phyloP scores from a whole-genome alignment of 2,888 invertebrate genomes.

The Neoscelio sp. region DNA sequence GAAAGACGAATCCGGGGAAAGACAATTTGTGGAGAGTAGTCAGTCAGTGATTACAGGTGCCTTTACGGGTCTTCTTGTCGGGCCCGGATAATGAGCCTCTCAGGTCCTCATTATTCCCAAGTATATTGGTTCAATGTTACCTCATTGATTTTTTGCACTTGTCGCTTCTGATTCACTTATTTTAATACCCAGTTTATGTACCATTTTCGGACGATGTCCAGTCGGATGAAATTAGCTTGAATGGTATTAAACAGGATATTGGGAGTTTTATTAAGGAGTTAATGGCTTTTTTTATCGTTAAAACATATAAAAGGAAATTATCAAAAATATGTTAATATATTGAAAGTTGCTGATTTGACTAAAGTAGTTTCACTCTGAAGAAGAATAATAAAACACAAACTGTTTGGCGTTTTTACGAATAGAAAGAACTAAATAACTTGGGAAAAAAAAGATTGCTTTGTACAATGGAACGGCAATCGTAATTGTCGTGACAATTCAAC shows the following conservation, averaged over 20 bases:
- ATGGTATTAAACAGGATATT: constrained; percentile 14
- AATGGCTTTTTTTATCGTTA: constrained; percentile 16
- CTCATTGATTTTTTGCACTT: constrained; percentile 51
- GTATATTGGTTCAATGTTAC: constrained; percentile 31
- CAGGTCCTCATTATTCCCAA: constrained; percentile 34
- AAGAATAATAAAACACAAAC: no score
- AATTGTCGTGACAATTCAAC: constrained; percentile 29
- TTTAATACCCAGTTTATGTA: constrained; percentile 16
- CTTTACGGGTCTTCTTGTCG: constrained; percentile 25
- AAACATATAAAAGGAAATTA: no score
- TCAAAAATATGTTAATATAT: no score
- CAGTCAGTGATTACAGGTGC: constrained; percentile 44
- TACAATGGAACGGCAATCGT: background rate
- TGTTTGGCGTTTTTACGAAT: no score
- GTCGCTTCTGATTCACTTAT: constrained; percentile 22
- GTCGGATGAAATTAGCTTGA: constrained; percentile 18
- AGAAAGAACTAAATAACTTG: no score
- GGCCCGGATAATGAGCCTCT: constrained; percentile 33
- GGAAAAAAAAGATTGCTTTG: constrained; percentile 5
- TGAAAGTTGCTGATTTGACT: constrained; percentile 1
- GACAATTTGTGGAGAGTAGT: constrained; percentile 51
- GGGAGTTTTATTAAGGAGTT: constrained; percentile 7
- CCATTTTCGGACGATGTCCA: constrained; percentile 6
- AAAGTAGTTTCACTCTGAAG: background rate
- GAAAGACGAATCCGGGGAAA: constrained; percentile 43